Conservation (phyloP, 2,888 invertebrate species). For the Dasysyrphus tricinctus region DNA sequence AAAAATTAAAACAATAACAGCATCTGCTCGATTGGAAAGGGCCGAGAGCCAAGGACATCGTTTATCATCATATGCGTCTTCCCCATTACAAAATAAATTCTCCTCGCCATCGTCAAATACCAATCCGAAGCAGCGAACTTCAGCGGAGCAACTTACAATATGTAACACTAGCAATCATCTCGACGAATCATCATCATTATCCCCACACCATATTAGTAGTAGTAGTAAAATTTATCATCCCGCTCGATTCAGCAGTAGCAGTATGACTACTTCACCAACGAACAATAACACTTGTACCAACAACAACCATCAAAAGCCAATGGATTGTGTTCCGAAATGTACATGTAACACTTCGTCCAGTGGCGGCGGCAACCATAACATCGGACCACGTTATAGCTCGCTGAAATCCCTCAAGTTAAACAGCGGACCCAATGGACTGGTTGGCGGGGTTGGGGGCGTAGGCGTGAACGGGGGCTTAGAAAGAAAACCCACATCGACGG, state of each 20-base stretch:
- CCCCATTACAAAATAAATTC: conserved; percentile 75
- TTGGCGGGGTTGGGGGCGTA: not conserved
- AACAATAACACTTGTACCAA: conserved; percentile 59
- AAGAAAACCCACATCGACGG: conserved; percentile 46
- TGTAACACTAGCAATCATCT: conserved; percentile 72
- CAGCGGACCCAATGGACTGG: conserved; percentile 58
- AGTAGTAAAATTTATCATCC: conserved; percentile 69
- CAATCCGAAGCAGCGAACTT: conserved; percentile 68
- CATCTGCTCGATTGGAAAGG: conserved; percentile 75
- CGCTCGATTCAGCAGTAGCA: conserved; percentile 69
- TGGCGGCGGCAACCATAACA: conserved; percentile 51
- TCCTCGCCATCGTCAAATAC: conserved; percentile 68
- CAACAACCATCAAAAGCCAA: conserved; percentile 65
- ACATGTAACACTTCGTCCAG: conserved; percentile 68
- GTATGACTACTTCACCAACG: conserved; percentile 73
- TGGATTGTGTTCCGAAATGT: conserved; percentile 75
- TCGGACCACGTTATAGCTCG: conserved; percentile 63
- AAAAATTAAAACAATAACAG: not conserved
- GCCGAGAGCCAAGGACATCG: conserved; percentile 78
- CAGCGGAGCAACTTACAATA: conserved; percentile 72
- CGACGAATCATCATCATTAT: conserved; percentile 75
- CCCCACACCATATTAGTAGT: conserved; percentile 75
- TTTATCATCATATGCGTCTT: conserved; percentile 77
- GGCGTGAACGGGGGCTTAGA: conserved; percentile 24
- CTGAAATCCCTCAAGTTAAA: conserved; percentile 65